phyloP scores from a whole-genome alignment of 2,113 vertebrate species.

The Vulpes lagopus region DNA sequence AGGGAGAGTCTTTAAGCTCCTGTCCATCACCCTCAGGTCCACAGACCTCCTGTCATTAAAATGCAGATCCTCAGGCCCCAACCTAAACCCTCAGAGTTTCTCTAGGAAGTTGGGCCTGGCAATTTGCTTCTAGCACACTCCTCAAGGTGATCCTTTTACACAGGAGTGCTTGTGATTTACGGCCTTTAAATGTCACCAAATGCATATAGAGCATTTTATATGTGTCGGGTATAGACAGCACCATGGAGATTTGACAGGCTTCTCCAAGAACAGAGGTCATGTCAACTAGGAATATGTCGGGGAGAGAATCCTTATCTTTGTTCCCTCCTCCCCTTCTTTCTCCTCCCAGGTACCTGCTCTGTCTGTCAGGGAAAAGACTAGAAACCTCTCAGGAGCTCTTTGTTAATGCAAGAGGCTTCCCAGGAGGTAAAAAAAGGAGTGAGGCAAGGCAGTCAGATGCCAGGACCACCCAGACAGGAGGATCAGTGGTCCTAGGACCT shows the following conservation, averaged over 20 bases:
- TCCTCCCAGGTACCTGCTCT: background rate
- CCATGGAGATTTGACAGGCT: too few species aligned
- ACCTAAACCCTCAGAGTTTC: background rate
- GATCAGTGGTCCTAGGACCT: background rate
- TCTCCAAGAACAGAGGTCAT: background rate
- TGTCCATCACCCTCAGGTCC: background rate
- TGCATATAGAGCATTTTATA: background rate
- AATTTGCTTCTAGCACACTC: background rate
- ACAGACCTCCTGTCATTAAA: background rate
- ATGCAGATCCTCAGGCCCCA: background rate
- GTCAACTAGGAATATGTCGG: background rate
- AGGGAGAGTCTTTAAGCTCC: background rate
- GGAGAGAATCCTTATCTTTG: fast-evolving
- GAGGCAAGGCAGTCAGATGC: background rate
- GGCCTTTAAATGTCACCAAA: background rate
- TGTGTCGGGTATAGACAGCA: background rate
- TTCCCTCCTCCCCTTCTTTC: background rate
- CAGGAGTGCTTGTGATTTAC: background rate
- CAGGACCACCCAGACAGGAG: too few species aligned
- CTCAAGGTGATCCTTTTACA: background rate
- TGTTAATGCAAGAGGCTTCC: background rate
- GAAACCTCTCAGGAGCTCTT: background rate
- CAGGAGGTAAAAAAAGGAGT: background rate
- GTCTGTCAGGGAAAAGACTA: background rate
- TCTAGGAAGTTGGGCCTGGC: background rate